These are phyloP conservation scores for Aphelinus atriplicis DNA, from an alignment of 1,140 invertebrate genomes.

Conservation along the genomic window DNA sequence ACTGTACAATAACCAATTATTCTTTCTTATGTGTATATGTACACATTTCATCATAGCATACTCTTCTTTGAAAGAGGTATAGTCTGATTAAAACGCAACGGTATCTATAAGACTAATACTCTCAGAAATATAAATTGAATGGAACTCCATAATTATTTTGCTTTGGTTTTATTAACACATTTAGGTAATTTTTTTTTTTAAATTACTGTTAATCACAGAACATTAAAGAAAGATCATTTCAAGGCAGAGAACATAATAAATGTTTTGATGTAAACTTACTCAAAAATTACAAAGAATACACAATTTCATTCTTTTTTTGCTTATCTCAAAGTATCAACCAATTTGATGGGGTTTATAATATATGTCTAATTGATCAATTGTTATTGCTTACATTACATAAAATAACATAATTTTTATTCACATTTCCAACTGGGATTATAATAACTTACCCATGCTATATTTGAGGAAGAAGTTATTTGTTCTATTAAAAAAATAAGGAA, in stretches of 20 bases:
- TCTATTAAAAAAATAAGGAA: background rate
- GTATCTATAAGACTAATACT: slow-evolving; percentile 22
- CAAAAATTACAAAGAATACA: background rate
- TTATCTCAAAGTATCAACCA: too few species aligned
- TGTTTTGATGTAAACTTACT: background rate
- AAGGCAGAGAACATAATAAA: background rate
- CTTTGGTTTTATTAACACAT: slow-evolving; percentile 19
- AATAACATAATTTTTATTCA: too few species aligned
- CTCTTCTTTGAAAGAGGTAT: slow-evolving; percentile 44
- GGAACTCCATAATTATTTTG: background rate
- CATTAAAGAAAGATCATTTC: background rate
- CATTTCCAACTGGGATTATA: too few species aligned
- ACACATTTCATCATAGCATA: slow-evolving; percentile 35
- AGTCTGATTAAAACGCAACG: slow-evolving; percentile 20
- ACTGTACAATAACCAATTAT: slow-evolving; percentile 46
- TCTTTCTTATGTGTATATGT: slow-evolving; percentile 46
- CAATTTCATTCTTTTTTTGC: too few species aligned
- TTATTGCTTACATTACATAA: background rate
- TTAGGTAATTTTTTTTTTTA: background rate
- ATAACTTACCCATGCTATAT: too few species aligned
- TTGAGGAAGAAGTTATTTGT: too few species aligned
- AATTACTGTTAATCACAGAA: slow-evolving; percentile 15
- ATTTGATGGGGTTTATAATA: too few species aligned
- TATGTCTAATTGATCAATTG: background rate
- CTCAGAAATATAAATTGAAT: background rate